Conservation (phyloP, 92 coral and sea anemone species). For the Zoanthus solanderi region DNA sequence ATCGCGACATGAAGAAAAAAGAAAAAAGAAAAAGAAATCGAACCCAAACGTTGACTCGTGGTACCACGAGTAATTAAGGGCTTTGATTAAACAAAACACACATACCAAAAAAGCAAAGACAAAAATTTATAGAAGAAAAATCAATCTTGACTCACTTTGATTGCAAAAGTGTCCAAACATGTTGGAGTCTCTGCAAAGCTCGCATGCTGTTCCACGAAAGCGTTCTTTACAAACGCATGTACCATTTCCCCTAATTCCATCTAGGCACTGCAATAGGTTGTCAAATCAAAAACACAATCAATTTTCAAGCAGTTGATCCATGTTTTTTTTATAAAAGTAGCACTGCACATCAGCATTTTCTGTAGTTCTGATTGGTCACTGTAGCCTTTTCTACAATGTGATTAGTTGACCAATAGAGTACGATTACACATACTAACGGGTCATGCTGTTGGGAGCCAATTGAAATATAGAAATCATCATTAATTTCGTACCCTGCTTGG, state of each 20-base stretch:
- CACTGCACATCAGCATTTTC: too few species aligned
- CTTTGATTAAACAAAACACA: too few species aligned
- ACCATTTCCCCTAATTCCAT: slow-evolving; percentile 75
- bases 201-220: slow-evolving; percentile 92
- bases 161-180: slow-evolving; percentile 79
- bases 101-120: too few species aligned
- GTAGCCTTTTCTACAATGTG: background rate
- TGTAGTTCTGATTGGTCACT: too few species aligned
- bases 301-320: background rate
- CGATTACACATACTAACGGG: too few species aligned
- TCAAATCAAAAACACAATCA: background rate
- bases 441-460: too few species aligned
- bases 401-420: background rate
- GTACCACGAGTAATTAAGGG: too few species aligned
- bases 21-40: too few species aligned
- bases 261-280: slow-evolving; percentile 65
- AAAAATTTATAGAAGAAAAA: too few species aligned
- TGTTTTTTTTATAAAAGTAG: background rate
- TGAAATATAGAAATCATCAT: background rate
- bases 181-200: slow-evolving; percentile 68
- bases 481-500: too few species aligned
- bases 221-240: slow-evolving; percentile 64
- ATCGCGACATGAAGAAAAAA: too few species aligned
- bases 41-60: too few species aligned
- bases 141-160: slow-evolving; percentile 70